Evolutionary conservation across 2,888 invertebrate species (phyloP).

Genomic region (Trichogramma evanescens): DNA sequence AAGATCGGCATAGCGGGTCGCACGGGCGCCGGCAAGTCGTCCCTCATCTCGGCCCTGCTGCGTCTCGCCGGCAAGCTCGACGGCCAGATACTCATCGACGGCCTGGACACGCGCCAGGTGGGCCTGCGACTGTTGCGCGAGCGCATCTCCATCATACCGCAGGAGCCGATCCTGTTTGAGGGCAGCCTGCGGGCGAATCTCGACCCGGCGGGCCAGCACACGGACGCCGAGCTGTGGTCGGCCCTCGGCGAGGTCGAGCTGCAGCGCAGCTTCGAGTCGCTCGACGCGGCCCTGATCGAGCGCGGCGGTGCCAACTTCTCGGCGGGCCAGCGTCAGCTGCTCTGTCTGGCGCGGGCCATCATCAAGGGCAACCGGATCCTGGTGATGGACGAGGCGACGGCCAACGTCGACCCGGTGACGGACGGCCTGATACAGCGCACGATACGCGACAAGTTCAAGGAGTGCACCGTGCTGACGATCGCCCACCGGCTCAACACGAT

Average conservation of each 20-base stretch:
- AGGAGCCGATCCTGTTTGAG: conserved; percentile 83
- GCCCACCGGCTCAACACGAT: conserved; percentile 86
- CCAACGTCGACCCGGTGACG: conserved; percentile 85
- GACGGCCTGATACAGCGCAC: conserved; percentile 80
- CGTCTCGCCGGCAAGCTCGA: conserved; percentile 64
- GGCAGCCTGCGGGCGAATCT: conserved; percentile 76
- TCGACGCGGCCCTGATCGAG: conserved; percentile 57
- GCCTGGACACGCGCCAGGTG: conserved; percentile 59
- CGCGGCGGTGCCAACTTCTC: conserved; percentile 78
- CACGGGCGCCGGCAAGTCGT: conserved; percentile 81
- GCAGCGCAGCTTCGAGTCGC: conserved; percentile 59
- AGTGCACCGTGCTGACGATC: conserved; percentile 82
- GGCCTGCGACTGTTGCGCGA: conserved; percentile 70
- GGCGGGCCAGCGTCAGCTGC: conserved; percentile 79
- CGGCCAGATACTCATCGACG: conserved; percentile 72
- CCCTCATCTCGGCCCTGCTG: conserved; percentile 75
- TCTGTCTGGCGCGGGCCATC: conserved; percentile 83
- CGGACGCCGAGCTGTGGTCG: conserved; percentile 77
- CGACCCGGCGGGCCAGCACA: conserved; percentile 71
- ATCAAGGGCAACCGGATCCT: conserved; percentile 77
- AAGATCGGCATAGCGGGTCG: conserved; percentile 79
- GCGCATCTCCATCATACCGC: conserved; percentile 85
- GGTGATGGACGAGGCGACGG: conserved; percentile 86
- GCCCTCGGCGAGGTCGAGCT: conserved; percentile 71
- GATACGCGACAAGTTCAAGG: conserved; percentile 68